phyloP scores from a whole-genome alignment of 1,140 invertebrate species.

The Brachionus koreanus region DNA sequence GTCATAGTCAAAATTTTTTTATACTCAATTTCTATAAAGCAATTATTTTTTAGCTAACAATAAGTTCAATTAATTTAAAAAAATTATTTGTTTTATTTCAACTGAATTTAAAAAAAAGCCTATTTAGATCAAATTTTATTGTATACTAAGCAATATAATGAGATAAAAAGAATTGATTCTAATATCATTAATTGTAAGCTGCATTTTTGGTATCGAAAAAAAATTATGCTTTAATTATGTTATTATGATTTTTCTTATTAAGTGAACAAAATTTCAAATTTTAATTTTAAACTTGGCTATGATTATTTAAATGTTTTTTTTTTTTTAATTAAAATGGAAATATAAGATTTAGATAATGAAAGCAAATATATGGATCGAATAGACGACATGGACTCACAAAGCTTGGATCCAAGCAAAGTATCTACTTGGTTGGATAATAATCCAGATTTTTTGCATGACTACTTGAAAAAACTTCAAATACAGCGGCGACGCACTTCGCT shows the following conservation, averaged over 20 bases:
- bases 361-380: neutral
- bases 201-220: neutral
- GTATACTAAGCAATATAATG: neutral
- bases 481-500: conserved; percentile 48
- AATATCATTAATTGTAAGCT: neutral
- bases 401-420: neutral
- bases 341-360: neutral
- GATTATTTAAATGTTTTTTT: neutral
- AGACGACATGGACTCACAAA: neutral
- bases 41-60: neutral
- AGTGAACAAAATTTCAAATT: neutral
- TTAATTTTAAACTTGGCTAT: neutral
- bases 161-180: neutral
- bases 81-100: neutral
- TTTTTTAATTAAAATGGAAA: neutral
- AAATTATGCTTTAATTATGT: conserved; percentile 4
- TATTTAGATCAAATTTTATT: neutral
- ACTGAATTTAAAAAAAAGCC: too few species aligned
- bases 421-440: conserved; percentile 83
- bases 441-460: conserved; percentile 86
- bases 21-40: neutral
- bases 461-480: conserved; percentile 81
- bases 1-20: neutral
- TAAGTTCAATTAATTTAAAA: neutral
- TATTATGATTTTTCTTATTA: neutral